Evolutionary conservation across 2,888 invertebrate species (phyloP), one percentile per base, ranked within the genome.

Genomic region (Tribolium freemani): DNA sequence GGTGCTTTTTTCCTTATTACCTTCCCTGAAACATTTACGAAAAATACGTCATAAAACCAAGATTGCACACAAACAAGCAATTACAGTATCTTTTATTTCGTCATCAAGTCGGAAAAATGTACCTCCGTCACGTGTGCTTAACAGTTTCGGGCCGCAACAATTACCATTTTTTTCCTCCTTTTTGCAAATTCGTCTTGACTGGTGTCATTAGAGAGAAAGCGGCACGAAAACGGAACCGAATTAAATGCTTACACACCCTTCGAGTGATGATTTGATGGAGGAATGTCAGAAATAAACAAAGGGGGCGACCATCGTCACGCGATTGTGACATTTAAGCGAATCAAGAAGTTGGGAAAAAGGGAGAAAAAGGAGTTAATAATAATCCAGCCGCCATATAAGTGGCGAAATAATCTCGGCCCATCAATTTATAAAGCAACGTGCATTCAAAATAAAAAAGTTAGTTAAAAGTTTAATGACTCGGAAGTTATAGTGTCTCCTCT

Each of bases 391-490:
- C n/a, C 38, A 38, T 38, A 38, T 60, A 11, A 48, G 44, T 44
- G 57, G 44, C 38, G 61, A 51, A 63, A 63, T 63, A 63, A 63
- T 63, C 51, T 20, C 50, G 13, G 11, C 11, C 11, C 66, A 54
- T 54, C 48, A 54, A 66, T 66, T 66, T 66, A 53, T 38, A 21
- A 44, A 48, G 31, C 53, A 11, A 31, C 30, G 11, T 16, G 38
- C 63, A 54, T 66, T 66, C 26, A 38, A 54, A 54, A 66, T 54
- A 54, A 66, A 57, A 67, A 67, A 67, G 57, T 67, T 67, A 31
- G 48, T 57, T 67, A 57, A 56, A 67, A 67, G 67, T 57, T 67
- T 57, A 67, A 67, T 57, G 67, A 50, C 57, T 46, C 50, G 67
- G 56, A 67, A 67, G 67, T 56, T 57, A 57, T 38, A 38, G 57